phyloP scores from a whole-genome alignment of 2,797 vertebrate genomes.

The Neosilurus mollespiculum region DNA sequence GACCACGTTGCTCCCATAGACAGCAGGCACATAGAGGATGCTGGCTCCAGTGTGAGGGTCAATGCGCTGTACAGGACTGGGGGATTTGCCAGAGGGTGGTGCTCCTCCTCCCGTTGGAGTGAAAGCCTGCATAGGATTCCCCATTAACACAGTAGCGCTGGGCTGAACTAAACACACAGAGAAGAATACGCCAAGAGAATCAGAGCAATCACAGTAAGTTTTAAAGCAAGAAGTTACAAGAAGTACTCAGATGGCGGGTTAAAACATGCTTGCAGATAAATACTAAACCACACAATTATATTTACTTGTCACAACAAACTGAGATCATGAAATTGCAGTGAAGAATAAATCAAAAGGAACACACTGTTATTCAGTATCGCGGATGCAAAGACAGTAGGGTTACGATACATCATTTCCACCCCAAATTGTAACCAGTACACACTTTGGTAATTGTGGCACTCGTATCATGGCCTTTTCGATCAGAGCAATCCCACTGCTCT shows the following conservation, averaged over 20 bases:
- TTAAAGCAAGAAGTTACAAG: background rate
- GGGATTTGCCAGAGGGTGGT: conserved; percentile 88
- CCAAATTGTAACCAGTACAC: no score
- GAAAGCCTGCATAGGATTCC: conserved; percentile 94
- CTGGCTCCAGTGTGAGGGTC: conserved; percentile 96
- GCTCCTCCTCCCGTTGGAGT: conserved; percentile 89
- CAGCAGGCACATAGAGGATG: conserved; percentile 96
- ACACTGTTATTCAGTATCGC: no score
- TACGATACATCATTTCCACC: no score
- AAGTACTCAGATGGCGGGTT: background rate
- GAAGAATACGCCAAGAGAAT: background rate
- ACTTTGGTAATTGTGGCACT: no score
- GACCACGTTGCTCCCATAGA: conserved; percentile 98
- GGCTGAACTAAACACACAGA: conserved; percentile 81
- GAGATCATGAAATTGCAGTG: background rate
- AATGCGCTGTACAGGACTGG: conserved; percentile 97
- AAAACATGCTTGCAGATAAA: background rate
- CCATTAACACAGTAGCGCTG: conserved; percentile 92
- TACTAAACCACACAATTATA: background rate
- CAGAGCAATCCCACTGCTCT: no score
- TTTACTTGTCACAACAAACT: background rate
- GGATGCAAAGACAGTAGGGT: no score
- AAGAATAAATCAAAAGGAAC: no score
- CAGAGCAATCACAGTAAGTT: background rate
- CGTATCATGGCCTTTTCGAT: no score